Conservation (phyloP, 2,113 vertebrate species). For the Bucco capensis region DNA sequence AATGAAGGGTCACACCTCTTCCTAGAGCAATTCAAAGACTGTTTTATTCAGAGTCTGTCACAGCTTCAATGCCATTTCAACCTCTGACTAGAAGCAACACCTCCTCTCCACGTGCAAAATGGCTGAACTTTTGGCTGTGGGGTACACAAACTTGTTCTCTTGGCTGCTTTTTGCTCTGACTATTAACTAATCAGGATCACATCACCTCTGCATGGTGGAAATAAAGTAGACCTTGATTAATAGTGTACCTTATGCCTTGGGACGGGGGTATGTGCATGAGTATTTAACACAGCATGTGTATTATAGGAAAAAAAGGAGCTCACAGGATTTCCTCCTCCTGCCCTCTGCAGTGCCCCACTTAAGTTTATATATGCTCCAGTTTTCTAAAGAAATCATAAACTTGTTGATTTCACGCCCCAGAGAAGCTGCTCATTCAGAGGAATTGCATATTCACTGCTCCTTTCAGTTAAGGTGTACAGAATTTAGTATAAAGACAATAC, state of each 20-base stretch:
- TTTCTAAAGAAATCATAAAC: neutral
- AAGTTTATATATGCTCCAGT: neutral
- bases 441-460: neutral
- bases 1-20: neutral
- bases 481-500: neutral
- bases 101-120: fast-evolving
- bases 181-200: neutral
- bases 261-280: neutral
- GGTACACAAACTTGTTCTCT: neutral
- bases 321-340: neutral
- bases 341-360: neutral
- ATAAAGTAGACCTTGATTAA: neutral
- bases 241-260: fast-evolving
- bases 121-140: neutral
- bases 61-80: neutral
- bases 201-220: neutral
- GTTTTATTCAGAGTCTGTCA: neutral
- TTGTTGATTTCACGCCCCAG: neutral
- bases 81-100: neutral
- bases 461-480: neutral
- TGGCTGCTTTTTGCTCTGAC: neutral
- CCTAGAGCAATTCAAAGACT: neutral
- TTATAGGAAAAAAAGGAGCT: neutral
- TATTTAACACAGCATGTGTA: neutral
- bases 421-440: neutral